Evolutionary conservation across 2,797 vertebrate genomes (phyloP), one percentile per base, ranked within the genome.

Genomic region (Diplodus sargus): DNA sequence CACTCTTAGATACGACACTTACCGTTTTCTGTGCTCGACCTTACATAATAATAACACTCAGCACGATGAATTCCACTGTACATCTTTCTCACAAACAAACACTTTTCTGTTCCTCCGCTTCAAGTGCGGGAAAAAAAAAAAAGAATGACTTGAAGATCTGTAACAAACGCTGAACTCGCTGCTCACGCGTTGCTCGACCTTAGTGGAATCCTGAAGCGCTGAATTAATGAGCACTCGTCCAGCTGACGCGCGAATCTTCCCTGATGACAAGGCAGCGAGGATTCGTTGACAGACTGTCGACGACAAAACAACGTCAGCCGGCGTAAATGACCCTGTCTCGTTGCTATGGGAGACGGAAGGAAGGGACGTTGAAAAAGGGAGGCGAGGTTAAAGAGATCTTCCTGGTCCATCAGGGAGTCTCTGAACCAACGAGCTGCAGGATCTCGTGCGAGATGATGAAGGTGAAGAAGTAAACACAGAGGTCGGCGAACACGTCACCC

Each of bases 391-490:
- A 42, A 18, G 34, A 66, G 77, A 68, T 54, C 48, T 48, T 52
- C n/a, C 5, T 1, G 5, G 39, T 42, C 18, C 16, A 8, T 91
- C 79, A 92, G 65, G 88, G 87, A 70, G 90, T 87, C 77, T 97
- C 96, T 59, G 95, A 96, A 52, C 95, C 96, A 70, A 96, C 87
- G 57, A 97, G 79, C 64, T 94, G 75, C 77, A 95, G 85, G 62
- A 98, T 90, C 96, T 99, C 96, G 5, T 99, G 97, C 13, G 96
- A 97, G 71, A 97, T 94, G 85, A 99, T 96, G 78, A 99, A 99
- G 39, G 96, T 98, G 90, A 99, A 99, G 95, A 99, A 99, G 90
- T 99, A 99, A 83, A 97, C 91, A 73, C 98, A 99, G 63, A 99
- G 97, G 89, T 99, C 98, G 10, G 97, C 97, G 64, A 99, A 99